Evolutionary conservation across 2,113 vertebrate species (phyloP).

Genomic region (Cyphotilapia sp.): DNA sequence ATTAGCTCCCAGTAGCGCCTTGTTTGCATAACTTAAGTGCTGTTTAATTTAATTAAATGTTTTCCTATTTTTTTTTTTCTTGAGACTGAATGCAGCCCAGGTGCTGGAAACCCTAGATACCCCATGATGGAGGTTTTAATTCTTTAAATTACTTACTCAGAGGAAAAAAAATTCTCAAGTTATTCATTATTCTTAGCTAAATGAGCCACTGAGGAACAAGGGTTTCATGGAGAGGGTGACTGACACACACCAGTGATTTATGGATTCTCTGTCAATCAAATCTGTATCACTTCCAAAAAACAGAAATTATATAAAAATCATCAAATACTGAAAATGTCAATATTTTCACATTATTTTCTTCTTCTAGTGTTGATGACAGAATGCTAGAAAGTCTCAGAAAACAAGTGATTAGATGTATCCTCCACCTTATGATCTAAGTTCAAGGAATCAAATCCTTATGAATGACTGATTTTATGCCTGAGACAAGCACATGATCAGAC

Average conservation of each 20-base stretch:
- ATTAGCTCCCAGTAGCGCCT: not conserved
- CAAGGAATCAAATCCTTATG: not conserved
- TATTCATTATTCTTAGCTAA: not conserved
- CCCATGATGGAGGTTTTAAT: not conserved
- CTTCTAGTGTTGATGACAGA: not conserved
- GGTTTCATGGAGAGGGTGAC: slow-evolving; percentile 4
- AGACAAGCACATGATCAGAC: not conserved
- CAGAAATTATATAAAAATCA: not conserved
- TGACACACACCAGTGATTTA: slow-evolving; percentile 41
- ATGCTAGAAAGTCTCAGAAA: not conserved
- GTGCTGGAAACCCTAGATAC: not conserved
- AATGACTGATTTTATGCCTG: not conserved
- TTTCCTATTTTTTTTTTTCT: not conserved
- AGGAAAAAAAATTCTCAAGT: not conserved
- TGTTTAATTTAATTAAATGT: not conserved
- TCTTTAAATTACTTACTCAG: not conserved
- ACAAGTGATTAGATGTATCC: not conserved
- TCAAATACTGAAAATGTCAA: not conserved
- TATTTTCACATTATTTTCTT: not conserved
- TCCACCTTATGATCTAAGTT: not conserved
- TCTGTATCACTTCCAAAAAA: not conserved
- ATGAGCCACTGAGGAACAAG: not conserved
- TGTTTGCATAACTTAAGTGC: not conserved
- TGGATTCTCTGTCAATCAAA: slow-evolving; percentile 32
- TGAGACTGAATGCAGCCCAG: not conserved